These are phyloP conservation scores for Lasioglossum oenotherae DNA, from an alignment of 2,888 invertebrate species.

Conservation along the genomic window DNA sequence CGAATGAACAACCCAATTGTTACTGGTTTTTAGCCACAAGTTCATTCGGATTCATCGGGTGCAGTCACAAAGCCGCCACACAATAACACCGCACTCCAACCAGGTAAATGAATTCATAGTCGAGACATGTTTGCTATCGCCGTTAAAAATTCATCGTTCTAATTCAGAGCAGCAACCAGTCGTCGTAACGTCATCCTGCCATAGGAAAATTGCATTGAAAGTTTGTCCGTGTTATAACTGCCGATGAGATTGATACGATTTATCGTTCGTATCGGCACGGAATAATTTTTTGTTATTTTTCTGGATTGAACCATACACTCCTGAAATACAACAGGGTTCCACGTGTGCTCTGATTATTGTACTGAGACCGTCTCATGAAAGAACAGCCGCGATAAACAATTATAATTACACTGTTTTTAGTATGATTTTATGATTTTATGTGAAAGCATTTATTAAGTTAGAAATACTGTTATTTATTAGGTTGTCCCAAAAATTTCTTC, in stretches of 20 bases:
- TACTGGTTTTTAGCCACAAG: conserved; percentile 26
- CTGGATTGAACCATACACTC: no score
- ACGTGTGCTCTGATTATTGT: background rate
- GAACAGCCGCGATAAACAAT: background rate
- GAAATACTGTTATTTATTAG: background rate
- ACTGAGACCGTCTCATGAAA: background rate
- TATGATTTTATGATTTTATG: background rate
- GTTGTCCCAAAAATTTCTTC: no score
- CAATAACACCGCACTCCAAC: conserved; percentile 15
- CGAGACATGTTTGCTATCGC: conserved; percentile 32
- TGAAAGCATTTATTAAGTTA: no score
- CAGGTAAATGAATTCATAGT: conserved; percentile 42
- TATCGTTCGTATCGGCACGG: background rate
- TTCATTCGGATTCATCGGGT: conserved; percentile 15
- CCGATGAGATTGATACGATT: background rate
- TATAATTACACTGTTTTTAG: background rate
- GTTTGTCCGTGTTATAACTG: background rate
- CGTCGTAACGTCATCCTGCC: background rate
- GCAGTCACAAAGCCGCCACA: background rate
- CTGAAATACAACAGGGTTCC: background rate
- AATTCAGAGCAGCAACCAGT: conserved; percentile 7
- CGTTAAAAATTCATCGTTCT: conserved; percentile 34
- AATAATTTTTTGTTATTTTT: background rate
- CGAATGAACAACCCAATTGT: conserved; percentile 33
- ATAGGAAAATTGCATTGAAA: conserved; percentile 2